Conservation (phyloP, 2,888 invertebrate species). For the Tipula helvola region DNA sequence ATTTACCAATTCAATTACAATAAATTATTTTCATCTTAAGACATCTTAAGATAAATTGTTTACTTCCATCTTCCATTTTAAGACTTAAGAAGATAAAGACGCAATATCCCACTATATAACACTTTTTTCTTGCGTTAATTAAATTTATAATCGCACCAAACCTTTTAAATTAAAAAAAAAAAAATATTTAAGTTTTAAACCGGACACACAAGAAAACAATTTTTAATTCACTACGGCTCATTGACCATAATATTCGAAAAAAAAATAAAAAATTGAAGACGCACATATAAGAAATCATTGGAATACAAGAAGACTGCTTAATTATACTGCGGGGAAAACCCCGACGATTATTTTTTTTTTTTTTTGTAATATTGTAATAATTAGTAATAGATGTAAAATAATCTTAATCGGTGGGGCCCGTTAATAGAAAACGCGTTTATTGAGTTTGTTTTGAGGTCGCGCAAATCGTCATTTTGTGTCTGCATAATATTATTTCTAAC, state of each 20-base stretch:
- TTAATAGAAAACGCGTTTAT: neutral
- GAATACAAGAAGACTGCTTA: neutral
- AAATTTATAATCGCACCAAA: neutral
- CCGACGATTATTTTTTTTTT: neutral
- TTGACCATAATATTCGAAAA: neutral
- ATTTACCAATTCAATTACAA: no score
- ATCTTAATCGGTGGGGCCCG: neutral
- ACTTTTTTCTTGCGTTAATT: neutral
- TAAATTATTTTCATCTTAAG: no score
- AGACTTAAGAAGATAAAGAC: neutral
- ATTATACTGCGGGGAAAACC: neutral
- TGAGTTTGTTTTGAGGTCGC: neutral
- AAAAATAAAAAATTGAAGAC: neutral
- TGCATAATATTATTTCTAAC: neutral
- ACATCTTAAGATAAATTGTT: neutral
- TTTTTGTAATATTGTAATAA: neutral
- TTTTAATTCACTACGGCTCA: neutral
- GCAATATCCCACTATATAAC: neutral
- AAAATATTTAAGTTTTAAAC: neutral
- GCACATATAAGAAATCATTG: neutral
- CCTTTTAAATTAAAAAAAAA: neutral
- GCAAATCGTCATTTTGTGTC: neutral
- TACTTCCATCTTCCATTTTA: no score
- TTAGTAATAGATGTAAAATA: neutral
- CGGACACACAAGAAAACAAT: neutral